These are phyloP conservation scores for Drosophila pseudoananassae DNA, from an alignment of 1,140 invertebrate species.

Conservation along the genomic window DNA sequence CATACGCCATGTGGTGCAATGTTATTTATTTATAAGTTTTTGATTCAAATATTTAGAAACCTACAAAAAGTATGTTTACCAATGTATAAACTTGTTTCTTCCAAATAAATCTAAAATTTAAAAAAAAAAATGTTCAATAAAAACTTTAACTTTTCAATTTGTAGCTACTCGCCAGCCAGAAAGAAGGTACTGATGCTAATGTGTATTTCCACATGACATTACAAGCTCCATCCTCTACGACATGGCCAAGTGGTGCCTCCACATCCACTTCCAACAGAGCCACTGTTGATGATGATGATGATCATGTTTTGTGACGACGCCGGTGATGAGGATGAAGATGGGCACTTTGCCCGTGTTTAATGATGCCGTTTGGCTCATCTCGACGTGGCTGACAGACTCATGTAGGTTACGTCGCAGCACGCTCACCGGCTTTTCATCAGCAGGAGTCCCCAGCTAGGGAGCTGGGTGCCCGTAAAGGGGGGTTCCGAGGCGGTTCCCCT, in stretches of 20 bases:
- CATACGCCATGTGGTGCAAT: not conserved
- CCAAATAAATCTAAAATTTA: too few species aligned
- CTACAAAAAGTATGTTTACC: too few species aligned
- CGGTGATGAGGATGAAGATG: constrained; percentile 37
- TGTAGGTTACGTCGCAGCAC: constrained; percentile 69
- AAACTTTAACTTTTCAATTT: not conserved
- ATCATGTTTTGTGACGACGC: constrained; percentile 56
- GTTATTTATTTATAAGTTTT: not conserved
- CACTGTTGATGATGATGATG: constrained; percentile 30
- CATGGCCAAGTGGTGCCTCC: constrained; percentile 46
- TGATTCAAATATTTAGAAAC: too few species aligned
- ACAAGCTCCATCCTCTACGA: constrained; percentile 17
- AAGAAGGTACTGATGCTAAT: constrained; percentile 72
- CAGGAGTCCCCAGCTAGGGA: constrained; percentile 14
- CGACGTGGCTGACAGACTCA: constrained; percentile 57
- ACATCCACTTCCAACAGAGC: not conserved
- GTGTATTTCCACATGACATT: constrained; percentile 49
- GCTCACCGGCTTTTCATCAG: constrained; percentile 72
- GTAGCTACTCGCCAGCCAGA: not conserved
- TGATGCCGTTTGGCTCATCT: constrained; percentile 72
- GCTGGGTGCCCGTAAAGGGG: constrained; percentile 1
- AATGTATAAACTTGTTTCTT: too few species aligned
- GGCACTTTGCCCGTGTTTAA: constrained; percentile 79
- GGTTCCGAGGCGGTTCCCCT: not conserved
- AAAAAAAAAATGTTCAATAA: not conserved